phyloP scores from a whole-genome alignment of 2,113 vertebrate species.

The Phylloscopus trochilus region DNA sequence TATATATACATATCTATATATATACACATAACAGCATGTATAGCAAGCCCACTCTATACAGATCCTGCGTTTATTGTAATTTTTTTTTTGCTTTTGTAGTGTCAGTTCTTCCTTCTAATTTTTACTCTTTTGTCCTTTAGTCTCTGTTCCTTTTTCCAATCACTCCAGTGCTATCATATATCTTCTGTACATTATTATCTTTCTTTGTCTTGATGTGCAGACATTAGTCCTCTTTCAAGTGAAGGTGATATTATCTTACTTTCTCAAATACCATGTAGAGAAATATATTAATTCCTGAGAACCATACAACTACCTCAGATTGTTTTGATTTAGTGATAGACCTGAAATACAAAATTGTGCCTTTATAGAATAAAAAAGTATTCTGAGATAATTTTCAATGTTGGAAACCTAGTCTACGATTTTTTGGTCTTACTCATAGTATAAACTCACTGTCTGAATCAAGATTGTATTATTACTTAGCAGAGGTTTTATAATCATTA shows the following conservation, averaged over 20 bases:
- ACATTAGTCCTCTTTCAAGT: background rate
- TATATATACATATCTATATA: no score
- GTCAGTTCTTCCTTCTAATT: background rate
- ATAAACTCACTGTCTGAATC: background rate
- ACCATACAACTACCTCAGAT: background rate
- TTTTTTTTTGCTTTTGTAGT: background rate
- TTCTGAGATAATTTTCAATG: background rate
- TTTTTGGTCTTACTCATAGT: background rate
- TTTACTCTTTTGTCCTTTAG: background rate
- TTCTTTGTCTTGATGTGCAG: background rate
- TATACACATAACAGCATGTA: fast-evolving
- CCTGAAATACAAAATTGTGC: background rate
- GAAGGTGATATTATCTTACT: background rate
- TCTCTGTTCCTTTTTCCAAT: background rate
- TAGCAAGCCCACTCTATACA: background rate
- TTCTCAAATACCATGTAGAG: background rate
- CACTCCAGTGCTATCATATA: background rate
- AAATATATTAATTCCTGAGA: background rate
- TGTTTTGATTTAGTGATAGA: background rate
- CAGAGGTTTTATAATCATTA: background rate
- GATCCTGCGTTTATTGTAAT: background rate
- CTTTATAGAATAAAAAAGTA: background rate
- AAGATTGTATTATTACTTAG: background rate
- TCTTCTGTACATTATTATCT: background rate
- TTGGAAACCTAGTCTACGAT: background rate